Evolutionary conservation across 2,113 vertebrate species (phyloP).

Genomic region (Sus scrofa): DNA sequence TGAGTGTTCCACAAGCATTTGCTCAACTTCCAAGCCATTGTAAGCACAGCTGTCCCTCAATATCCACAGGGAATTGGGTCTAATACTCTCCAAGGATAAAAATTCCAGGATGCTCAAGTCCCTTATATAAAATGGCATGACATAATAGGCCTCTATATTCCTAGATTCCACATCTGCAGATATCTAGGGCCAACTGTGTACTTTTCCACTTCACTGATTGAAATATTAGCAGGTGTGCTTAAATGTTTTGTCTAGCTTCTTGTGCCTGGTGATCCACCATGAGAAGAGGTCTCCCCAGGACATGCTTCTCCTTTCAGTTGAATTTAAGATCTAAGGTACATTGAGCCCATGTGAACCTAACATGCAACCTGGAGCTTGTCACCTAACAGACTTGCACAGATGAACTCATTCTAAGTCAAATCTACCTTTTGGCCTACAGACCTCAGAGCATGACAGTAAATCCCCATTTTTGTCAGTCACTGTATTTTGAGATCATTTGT

Average conservation of each 20-base stretch:
- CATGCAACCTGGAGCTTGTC: not conserved
- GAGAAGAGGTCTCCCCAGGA: not conserved
- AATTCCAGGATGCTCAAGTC: not conserved
- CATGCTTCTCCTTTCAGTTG: not conserved
- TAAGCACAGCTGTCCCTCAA: not conserved
- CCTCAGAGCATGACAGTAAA: not conserved
- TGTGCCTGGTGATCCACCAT: not conserved
- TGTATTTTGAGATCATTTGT: not conserved
- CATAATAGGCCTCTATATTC: not conserved
- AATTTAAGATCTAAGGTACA: not conserved
- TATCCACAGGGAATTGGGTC: not conserved
- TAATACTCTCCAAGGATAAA: not conserved
- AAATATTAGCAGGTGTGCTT: not conserved
- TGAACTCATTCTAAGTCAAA: not conserved
- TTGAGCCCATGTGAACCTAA: not conserved
- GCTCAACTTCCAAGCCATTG: not conserved
- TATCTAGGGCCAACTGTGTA: rapidly evolving
- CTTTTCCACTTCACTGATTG: not conserved
- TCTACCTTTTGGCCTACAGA: not conserved
- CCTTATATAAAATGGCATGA: not conserved
- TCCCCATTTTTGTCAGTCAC: not conserved
- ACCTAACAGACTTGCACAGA: not conserved
- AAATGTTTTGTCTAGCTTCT: not conserved
- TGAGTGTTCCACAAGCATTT: not conserved
- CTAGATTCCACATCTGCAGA: not conserved